These are phyloP conservation scores for Zingel zingel DNA, from an alignment of 2,113 vertebrate genomes.

Conservation along the genomic window DNA sequence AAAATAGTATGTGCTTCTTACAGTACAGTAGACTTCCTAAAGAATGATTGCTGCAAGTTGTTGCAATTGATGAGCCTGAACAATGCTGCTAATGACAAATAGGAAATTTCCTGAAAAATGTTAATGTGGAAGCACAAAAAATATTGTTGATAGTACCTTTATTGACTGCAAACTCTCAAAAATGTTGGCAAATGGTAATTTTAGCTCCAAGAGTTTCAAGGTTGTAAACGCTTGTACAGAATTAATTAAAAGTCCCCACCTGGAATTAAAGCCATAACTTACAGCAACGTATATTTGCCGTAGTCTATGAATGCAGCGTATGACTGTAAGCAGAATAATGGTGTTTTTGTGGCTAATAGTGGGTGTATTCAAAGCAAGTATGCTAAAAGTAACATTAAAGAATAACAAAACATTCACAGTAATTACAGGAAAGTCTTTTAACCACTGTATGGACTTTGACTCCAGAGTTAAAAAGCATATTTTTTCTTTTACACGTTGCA, in stretches of 20 bases:
- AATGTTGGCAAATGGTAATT: not conserved
- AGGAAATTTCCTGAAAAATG: not conserved
- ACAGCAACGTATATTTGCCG: not conserved
- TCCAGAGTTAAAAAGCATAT: not conserved
- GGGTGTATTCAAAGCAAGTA: not conserved
- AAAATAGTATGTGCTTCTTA: slow-evolving; percentile 1
- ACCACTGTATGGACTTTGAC: not conserved
- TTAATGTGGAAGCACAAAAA: not conserved
- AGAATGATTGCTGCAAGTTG: slow-evolving; percentile 1
- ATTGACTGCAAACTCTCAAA: not conserved
- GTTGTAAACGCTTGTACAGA: not conserved
- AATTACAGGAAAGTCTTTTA: not conserved
- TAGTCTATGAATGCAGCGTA: not conserved
- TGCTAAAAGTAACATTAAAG: not conserved
- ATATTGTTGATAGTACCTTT: not conserved
- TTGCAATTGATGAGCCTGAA: not conserved
- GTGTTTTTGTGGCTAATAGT: not conserved
- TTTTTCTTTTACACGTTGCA: no score
- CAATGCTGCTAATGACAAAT: not conserved
- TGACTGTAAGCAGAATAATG: not conserved
- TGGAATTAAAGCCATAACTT: not conserved
- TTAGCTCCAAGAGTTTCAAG: not conserved
- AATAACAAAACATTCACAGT: slow-evolving; percentile 3
- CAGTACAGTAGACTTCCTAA: not conserved
- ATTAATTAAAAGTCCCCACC: not conserved